These are phyloP conservation scores for Loxodonta africana DNA, from an alignment of 2,113 vertebrate species.

Conservation along the genomic window DNA sequence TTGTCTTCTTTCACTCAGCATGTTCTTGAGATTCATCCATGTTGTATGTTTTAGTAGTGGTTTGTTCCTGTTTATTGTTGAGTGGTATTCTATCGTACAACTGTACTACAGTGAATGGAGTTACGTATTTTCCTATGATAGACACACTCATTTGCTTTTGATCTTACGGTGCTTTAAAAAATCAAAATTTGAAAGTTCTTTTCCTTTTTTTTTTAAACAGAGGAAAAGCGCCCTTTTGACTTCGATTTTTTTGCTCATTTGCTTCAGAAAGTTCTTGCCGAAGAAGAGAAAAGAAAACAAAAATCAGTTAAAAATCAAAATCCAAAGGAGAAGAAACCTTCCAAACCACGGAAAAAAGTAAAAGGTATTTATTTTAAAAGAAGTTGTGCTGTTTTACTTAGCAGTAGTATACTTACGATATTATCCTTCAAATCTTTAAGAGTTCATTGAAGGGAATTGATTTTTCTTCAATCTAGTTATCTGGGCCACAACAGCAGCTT, in stretches of 20 bases:
- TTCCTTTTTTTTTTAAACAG: constrained; percentile 85
- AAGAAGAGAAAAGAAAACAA: constrained; percentile 92
- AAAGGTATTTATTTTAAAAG: constrained; percentile 86
- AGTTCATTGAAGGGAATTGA: not conserved
- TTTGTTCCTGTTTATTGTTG: constrained; percentile 1
- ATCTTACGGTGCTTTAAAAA: constrained; percentile 64
- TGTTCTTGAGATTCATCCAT: not conserved
- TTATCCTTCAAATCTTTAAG: not conserved
- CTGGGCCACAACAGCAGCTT: not conserved
- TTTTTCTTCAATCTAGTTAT: not conserved
- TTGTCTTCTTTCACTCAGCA: not conserved
- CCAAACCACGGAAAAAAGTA: constrained; percentile 83
- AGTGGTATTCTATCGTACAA: not conserved
- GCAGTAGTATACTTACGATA: not conserved
- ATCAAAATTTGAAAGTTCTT: constrained; percentile 37
- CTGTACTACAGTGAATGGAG: not conserved
- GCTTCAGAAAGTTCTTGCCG: constrained; percentile 93
- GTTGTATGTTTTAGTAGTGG: not conserved
- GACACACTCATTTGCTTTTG: constrained; percentile 48
- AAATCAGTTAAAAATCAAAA: constrained; percentile 86
- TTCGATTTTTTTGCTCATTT: constrained; percentile 95
- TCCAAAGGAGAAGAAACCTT: constrained; percentile 85
- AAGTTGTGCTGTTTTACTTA: constrained; percentile 31
- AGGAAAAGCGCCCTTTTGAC: constrained; percentile 95
- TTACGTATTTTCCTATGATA: constrained; percentile 34